These are phyloP conservation scores for Paracentrotus lividus DNA, from an alignment of 53 echinoderm and acorn worm genomes.

Conservation along the genomic window DNA sequence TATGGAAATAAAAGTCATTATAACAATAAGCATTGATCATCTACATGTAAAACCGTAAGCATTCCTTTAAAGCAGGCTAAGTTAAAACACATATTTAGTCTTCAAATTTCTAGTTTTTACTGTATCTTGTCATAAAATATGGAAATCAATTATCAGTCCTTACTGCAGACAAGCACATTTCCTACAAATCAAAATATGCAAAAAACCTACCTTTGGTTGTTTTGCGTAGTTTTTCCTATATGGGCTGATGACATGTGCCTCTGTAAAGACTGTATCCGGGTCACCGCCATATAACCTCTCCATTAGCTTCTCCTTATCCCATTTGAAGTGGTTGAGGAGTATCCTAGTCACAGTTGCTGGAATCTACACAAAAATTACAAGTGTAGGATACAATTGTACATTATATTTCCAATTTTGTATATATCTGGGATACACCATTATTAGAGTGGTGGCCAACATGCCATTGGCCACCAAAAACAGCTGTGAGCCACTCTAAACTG, in stretches of 20 bases:
- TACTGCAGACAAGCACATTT: background rate
- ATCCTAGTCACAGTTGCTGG: conserved; percentile 98
- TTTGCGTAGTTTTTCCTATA: conserved; percentile 83
- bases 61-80: too few relatives aligned
- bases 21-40: too few relatives aligned
- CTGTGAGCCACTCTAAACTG: too few relatives aligned
- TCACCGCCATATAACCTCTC: conserved; percentile 96
- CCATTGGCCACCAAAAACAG: too few relatives aligned
- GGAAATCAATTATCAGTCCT: background rate
- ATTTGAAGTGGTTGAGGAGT: conserved; percentile 97
- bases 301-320: conserved; percentile 99
- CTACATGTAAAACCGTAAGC: too few relatives aligned
- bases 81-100: too few relatives aligned
- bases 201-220: conserved; percentile 77
- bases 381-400: too few relatives aligned
- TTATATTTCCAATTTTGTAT: too few relatives aligned
- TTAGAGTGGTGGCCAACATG: too few relatives aligned
- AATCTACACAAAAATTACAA: conserved; percentile 78
- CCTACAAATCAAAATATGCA: background rate
- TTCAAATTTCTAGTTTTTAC: too few relatives aligned
- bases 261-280: conserved; percentile 93
- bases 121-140: background rate
- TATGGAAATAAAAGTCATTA: too few relatives aligned
- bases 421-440: background rate
- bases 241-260: conserved; percentile 97